Evolutionary conservation across 2,888 invertebrate species (phyloP).

Genomic region (Entomobrya proxima): DNA sequence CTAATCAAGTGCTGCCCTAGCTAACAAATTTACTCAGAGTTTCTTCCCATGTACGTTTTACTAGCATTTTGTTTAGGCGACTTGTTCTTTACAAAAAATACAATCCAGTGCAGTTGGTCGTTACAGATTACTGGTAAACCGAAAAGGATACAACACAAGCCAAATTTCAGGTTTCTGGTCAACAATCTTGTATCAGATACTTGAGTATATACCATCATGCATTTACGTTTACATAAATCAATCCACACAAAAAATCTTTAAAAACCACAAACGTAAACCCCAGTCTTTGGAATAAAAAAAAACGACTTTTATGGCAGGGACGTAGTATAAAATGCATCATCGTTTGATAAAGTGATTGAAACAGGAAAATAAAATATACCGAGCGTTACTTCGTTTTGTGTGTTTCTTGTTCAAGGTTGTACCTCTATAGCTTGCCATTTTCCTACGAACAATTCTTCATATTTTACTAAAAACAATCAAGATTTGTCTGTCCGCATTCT

Average conservation of each 20-base stretch:
- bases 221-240: neutral
- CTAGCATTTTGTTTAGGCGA: slow-evolving; percentile 39
- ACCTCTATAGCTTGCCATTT: neutral
- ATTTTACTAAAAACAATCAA: neutral
- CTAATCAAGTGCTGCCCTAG: neutral
- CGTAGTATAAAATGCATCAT: neutral
- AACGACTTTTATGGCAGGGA: no score
- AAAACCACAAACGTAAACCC: neutral
- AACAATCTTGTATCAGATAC: neutral
- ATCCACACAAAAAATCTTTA: neutral
- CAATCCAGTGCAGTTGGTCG: slow-evolving; percentile 36
- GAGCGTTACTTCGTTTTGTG: no score
- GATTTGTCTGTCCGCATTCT: neutral
- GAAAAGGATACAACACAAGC: slow-evolving; percentile 59
- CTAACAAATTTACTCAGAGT: neutral
- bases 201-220: no score
- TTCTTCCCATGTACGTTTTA: slow-evolving; percentile 29
- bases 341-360: slow-evolving; percentile 14
- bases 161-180: slow-evolving; percentile 49
- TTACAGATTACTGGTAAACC: slow-evolving; percentile 29
- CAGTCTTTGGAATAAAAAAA: neutral
- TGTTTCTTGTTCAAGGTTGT: neutral
- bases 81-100: slow-evolving; percentile 29
- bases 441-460: neutral
- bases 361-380: neutral